These are phyloP conservation scores for Trichosurus vulpecula DNA, from an alignment of 2,797 vertebrate genomes.

Conservation along the genomic window DNA sequence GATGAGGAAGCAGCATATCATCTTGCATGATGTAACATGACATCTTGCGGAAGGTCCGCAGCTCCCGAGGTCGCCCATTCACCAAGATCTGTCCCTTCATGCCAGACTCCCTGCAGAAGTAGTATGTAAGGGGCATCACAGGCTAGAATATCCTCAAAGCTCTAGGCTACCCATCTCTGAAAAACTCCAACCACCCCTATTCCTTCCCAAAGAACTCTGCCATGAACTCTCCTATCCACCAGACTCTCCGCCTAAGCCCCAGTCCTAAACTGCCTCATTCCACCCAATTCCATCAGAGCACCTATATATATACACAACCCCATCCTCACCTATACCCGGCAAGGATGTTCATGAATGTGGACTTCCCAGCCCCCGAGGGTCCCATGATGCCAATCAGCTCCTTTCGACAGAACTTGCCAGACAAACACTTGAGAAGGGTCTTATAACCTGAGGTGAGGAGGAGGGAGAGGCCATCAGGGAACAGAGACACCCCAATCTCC, in stretches of 20 bases:
- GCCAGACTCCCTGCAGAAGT: constrained; percentile 90
- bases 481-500: neutral
- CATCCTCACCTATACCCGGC: constrained; percentile 95
- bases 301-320: neutral
- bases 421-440: constrained; percentile 98
- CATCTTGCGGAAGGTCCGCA: constrained; percentile 99
- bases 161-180: neutral
- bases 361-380: constrained; percentile 97
- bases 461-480: neutral
- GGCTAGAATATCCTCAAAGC: neutral
- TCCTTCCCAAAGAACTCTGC: neutral
- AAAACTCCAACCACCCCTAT: neutral
- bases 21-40: constrained; percentile 99
- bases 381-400: constrained; percentile 99
- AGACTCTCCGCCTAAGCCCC: neutral
- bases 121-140: neutral
- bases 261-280: neutral
- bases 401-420: constrained; percentile 94
- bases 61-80: constrained; percentile 92
- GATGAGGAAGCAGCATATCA: constrained; percentile 96
- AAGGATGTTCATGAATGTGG: constrained; percentile 98
- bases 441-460: constrained; percentile 91
- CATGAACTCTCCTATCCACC: neutral
- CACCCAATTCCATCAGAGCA: neutral
- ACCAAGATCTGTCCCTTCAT: constrained; percentile 98